These are phyloP conservation scores for Athalia cordata DNA, from an alignment of 2,888 invertebrate genomes.

Conservation along the genomic window DNA sequence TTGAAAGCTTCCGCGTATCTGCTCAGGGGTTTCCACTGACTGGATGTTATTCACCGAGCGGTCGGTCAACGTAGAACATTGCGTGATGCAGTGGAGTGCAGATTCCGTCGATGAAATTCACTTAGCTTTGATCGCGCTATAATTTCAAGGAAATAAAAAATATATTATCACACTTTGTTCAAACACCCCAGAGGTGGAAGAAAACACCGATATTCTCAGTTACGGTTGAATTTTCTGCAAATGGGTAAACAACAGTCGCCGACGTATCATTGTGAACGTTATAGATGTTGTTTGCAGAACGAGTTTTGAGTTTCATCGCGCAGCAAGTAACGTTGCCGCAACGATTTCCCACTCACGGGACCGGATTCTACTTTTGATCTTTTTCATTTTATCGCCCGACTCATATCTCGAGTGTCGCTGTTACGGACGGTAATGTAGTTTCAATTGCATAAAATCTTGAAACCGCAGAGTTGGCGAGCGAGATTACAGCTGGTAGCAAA, in stretches of 20 bases:
- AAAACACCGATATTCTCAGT: too few species aligned
- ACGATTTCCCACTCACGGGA: too few species aligned
- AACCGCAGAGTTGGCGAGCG: constrained; percentile 37
- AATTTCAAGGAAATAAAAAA: too few species aligned
- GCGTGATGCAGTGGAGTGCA: too few species aligned
- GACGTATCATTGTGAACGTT: background rate
- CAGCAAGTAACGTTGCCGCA: background rate
- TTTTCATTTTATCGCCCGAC: constrained; percentile 1
- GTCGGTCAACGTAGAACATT: too few species aligned
- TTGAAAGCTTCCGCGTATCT: background rate
- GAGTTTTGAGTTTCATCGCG: constrained; percentile 1
- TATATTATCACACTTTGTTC: too few species aligned
- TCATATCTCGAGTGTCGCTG: constrained; percentile 25
- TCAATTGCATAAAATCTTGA: constrained; percentile 37
- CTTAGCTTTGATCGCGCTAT: too few species aligned
- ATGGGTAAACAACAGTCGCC: too few species aligned
- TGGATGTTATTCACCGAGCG: too few species aligned
- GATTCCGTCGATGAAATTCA: too few species aligned
- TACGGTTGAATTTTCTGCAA: too few species aligned
- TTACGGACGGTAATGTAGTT: constrained; percentile 24
- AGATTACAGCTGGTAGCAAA: constrained; percentile 35
- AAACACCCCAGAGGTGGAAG: too few species aligned
- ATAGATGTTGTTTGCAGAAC: constrained; percentile 4
- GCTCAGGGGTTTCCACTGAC: background rate
- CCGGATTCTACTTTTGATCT: constrained; percentile 23